phyloP scores from a whole-genome alignment of 2,113 vertebrate genomes.

The Larimichthys polyactis region DNA sequence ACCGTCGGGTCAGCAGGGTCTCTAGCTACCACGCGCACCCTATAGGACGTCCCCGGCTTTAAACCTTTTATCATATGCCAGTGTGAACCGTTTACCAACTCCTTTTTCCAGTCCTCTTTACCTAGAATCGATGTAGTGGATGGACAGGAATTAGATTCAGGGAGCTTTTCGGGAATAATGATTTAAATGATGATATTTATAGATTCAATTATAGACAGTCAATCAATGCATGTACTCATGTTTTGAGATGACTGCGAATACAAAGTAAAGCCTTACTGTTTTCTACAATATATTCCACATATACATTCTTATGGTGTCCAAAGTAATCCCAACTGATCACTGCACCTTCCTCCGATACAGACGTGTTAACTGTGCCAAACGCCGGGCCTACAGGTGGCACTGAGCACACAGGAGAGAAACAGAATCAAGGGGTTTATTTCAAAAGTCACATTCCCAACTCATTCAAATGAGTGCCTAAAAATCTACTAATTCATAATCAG shows the following conservation, averaged over 20 bases:
- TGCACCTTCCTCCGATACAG: slow-evolving; percentile 89
- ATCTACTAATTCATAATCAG: too few relatives aligned
- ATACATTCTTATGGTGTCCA: slow-evolving; percentile 92
- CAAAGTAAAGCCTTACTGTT: slow-evolving; percentile 91
- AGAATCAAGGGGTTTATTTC: slow-evolving; percentile 25
- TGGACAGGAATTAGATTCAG: slow-evolving; percentile 45
- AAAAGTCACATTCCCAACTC: neutral
- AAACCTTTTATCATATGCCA: slow-evolving; percentile 93
- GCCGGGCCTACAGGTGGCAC: slow-evolving; percentile 86
- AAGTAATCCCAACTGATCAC: slow-evolving; percentile 95
- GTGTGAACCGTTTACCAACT: slow-evolving; percentile 93
- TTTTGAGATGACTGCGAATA: slow-evolving; percentile 25
- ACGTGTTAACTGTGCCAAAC: slow-evolving; percentile 90
- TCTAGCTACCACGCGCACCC: slow-evolving; percentile 92
- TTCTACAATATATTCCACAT: slow-evolving; percentile 95
- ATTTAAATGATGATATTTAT: neutral
- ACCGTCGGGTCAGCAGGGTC: slow-evolving; percentile 85
- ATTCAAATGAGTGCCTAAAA: neutral
- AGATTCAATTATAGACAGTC: neutral
- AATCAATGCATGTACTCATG: slow-evolving; percentile 15
- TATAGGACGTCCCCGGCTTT: slow-evolving; percentile 94
- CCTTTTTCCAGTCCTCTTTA: slow-evolving; percentile 95
- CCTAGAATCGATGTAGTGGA: slow-evolving; percentile 88
- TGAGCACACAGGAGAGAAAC: slow-evolving; percentile 85
- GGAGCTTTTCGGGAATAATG: neutral